Conservation (phyloP, 2,113 vertebrate species). For the Dendrocopos noguchii region DNA sequence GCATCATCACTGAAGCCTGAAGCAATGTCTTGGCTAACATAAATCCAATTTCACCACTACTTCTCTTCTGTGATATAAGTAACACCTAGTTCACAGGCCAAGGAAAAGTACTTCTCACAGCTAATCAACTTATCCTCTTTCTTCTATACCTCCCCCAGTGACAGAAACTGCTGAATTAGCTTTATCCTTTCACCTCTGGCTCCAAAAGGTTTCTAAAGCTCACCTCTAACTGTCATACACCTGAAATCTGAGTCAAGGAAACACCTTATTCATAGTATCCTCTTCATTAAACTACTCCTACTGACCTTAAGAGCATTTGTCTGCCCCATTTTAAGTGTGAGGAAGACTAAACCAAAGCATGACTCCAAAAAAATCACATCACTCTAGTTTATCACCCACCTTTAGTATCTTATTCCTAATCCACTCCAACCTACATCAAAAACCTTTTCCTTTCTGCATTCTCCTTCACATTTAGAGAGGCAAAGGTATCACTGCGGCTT, state of each 20-base stretch:
- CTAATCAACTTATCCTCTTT: not conserved
- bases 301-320: not conserved
- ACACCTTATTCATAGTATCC: not conserved
- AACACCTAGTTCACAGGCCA: rapidly evolving
- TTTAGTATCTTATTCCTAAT: not conserved
- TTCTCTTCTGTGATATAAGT: not conserved
- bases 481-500: not conserved
- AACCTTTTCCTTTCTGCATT: not conserved
- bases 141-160: not conserved
- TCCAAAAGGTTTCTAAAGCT: not conserved
- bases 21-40: not conserved
- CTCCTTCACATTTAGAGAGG: not conserved
- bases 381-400: not conserved
- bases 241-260: not conserved
- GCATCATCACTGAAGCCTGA: not conserved
- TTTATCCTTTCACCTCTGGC: not conserved
- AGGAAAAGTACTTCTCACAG: not conserved
- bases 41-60: not conserved
- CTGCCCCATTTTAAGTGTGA: not conserved
- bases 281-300: not conserved
- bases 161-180: not conserved
- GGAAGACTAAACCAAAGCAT: not conserved
- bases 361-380: not conserved
- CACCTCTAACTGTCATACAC: not conserved
- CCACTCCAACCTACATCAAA: not conserved